Base-by-base conservation (phyloP, 1,140 invertebrate genomes). In the Scylla paramamosain region DNA sequence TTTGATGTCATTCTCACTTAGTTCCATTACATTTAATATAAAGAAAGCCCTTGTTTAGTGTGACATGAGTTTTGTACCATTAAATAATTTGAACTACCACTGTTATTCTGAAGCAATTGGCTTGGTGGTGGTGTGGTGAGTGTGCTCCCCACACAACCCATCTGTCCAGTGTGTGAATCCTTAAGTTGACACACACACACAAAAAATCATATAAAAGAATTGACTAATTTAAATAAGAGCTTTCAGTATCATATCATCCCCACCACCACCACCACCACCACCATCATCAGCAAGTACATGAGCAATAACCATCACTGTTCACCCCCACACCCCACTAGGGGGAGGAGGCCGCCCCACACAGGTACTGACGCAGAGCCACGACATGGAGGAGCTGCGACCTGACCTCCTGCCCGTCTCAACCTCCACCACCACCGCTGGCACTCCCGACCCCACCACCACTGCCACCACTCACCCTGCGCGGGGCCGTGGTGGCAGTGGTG, bases 301-400 rank as follows among this genome's bases (percentile, higher is more conserved):
- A n/a, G 4, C 67, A 77, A 20, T 77, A 77, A 77, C 67, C 67
- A 6, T 20, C 67, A 77, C 67, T 20, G 67, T 77, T 20, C 67
- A 77, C 67, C 67, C 67, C 67, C 67, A 20, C n/a, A 86, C 59
- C 59, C 28, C 45, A n/a, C 67, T 95, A 95, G 96, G 96, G 67
- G 95, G 92, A 77, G 92, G 93, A 46, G 96, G 93, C 46, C 94
- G 96, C 31, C 96, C 96, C 29, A 95, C 96, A 25, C 96, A 96
- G 93, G 96, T 95, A 91, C 92, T 96, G n/a, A 96, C 95, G n/a
- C 95, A 95, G 87, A 94, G 88, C 93, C 94, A 96, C 89, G 96
- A 96, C 82, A 95, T 96, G 95, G 96, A 96, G 82, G 96, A 96
- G 67, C 95, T 96, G 10, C 95, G 96, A 45, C 96, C 96, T 46